Conservation (phyloP, 2,888 invertebrate species). For the Homarus gammarus region DNA sequence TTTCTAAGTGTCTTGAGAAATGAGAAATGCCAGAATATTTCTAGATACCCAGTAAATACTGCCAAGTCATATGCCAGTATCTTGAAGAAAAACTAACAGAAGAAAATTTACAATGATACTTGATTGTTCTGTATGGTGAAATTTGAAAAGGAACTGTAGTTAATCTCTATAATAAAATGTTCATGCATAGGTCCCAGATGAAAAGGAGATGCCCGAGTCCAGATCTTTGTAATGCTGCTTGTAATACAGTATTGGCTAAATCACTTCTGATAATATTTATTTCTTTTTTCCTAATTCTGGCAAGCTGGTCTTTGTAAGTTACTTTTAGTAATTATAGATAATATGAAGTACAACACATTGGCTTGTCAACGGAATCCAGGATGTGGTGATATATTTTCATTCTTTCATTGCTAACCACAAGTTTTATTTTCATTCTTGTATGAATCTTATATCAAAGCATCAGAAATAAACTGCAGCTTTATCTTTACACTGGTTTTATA, state of each 20-base stretch:
- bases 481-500: conserved; percentile 57
- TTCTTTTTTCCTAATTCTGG: not conserved
- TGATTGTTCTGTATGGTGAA: not conserved
- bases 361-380: conserved; percentile 22
- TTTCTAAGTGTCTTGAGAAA: conserved; percentile 1
- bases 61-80: not conserved
- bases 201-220: not conserved
- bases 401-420: conserved; percentile 17
- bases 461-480: not conserved
- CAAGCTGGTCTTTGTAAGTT: conserved; percentile 7
- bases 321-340: conserved; percentile 24
- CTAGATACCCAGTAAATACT: conserved; percentile 4
- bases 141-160: not conserved
- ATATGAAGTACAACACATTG: conserved; percentile 52
- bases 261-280: conserved; percentile 7
- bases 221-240: not conserved
- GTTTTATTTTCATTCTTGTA: conserved; percentile 8
- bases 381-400: conserved; percentile 19
- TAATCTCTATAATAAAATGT: conserved; percentile 24
- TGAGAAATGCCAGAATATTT: conserved; percentile 21
- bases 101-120: not conserved
- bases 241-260: not conserved
- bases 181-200: not conserved
- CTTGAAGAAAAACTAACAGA: not conserved
- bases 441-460: conserved; percentile 25